phyloP scores from a whole-genome alignment of 1,140 invertebrate genomes.

The Saccostrea glomerata region DNA sequence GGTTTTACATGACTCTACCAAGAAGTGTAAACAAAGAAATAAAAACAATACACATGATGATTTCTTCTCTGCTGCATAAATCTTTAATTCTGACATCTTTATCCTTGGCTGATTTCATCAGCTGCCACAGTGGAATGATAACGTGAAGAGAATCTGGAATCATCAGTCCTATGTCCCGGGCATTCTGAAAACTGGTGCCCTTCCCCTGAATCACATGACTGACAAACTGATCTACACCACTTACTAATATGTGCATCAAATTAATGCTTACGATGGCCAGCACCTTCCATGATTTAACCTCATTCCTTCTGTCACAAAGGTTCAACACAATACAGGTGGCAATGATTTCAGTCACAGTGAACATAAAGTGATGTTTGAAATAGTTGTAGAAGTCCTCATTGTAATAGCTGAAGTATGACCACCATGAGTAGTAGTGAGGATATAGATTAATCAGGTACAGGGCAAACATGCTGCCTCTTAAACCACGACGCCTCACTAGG shows the following conservation, averaged over 20 bases:
- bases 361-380: constrained; percentile 84
- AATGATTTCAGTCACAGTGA: constrained; percentile 85
- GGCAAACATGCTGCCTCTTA: constrained; percentile 85
- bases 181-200: constrained; percentile 82
- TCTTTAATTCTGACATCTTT: constrained; percentile 63
- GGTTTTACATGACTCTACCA: constrained; percentile 56
- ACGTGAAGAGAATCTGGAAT: constrained; percentile 87
- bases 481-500: constrained; percentile 80
- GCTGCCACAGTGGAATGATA: constrained; percentile 81
- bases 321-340: constrained; percentile 83
- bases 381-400: constrained; percentile 88
- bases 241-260: constrained; percentile 86
- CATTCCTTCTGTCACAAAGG: constrained; percentile 80
- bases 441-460: constrained; percentile 86
- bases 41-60: constrained; percentile 71
- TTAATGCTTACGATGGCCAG: constrained; percentile 85
- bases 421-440: constrained; percentile 92
- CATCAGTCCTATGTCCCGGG: constrained; percentile 87
- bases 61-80: constrained; percentile 75
- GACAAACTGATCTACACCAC: constrained; percentile 88
- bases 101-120: constrained; percentile 67
- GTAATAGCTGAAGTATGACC: constrained; percentile 91
- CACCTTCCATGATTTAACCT: constrained; percentile 83
- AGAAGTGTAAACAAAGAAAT: constrained; percentile 68
- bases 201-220: constrained; percentile 85